A percentile compares a stretch with the other conserved stretches of the same genome.
Evolutionary conservation across 2,888 invertebrate genomes (phyloP).

Genomic region (Stegophylla sp.): DNA sequence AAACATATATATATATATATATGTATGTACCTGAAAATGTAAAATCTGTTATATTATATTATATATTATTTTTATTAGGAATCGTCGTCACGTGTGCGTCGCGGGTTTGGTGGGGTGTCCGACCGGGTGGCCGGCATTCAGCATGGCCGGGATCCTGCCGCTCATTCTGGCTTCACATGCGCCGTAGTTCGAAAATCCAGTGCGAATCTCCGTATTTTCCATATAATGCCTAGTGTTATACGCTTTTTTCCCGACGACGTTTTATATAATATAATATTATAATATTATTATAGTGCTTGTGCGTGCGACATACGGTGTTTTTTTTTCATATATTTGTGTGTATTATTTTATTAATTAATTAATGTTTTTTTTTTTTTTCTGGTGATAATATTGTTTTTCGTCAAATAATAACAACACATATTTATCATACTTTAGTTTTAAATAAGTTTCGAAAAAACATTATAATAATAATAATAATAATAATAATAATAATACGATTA

Average conservation of each 20-base stretch:
- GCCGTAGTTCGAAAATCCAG: slow-evolving; percentile 55
- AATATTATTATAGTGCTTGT: not conserved
- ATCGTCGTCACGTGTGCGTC: slow-evolving; percentile 55
- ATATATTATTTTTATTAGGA: slow-evolving; percentile 45
- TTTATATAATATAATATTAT: too few relatives aligned
- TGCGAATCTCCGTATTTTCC: slow-evolving; percentile 55
- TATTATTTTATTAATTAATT: not conserved
- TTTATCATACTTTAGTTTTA: too few relatives aligned
- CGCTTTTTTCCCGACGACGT: too few relatives aligned
- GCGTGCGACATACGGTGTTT: not conserved
- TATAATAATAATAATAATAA: too few relatives aligned
- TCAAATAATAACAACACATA: too few relatives aligned
- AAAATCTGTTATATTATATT: not conserved
- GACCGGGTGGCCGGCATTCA: slow-evolving; percentile 54
- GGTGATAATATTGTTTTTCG: too few relatives aligned
- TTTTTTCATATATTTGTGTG: too few relatives aligned
- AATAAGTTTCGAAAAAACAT: too few relatives aligned
- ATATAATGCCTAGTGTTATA: slow-evolving; percentile 18
- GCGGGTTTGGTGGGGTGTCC: slow-evolving; percentile 53
- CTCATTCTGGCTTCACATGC: slow-evolving; percentile 57
- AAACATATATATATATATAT: too few relatives aligned
- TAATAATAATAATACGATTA: too few relatives aligned
- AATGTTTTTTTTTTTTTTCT: not conserved
- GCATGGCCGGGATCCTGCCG: slow-evolving; percentile 44
- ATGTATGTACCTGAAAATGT: slow-evolving; percentile 25